A percentile compares a stretch with the other conserved stretches of the same genome.
Evolutionary conservation across 1,140 invertebrate genomes (phyloP).

Genomic region (Drosophila funebris): DNA sequence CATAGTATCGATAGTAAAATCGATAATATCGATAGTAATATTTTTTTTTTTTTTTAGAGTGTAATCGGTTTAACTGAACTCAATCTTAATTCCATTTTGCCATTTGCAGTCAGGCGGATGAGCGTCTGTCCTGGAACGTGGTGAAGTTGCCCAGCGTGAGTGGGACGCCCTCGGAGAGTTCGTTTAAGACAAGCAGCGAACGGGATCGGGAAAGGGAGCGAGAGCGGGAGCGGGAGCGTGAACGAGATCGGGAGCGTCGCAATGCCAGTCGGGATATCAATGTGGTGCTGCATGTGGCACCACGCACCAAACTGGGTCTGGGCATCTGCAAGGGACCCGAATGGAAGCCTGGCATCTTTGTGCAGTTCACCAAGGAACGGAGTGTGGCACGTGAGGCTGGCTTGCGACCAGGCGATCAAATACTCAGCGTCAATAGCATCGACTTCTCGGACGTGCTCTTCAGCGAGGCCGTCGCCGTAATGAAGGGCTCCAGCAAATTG

Average conservation of each 20-base stretch:
- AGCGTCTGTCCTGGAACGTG: conserved; percentile 75
- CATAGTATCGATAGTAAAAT: too few species aligned
- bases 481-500: conserved; percentile 90
- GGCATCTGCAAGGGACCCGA: conserved; percentile 93
- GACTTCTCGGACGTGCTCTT: conserved; percentile 91
- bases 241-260: conserved; percentile 22
- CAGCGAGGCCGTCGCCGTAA: conserved; percentile 91
- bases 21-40: too few species aligned
- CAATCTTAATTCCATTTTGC: neutral
- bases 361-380: conserved; percentile 95
- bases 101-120: conserved; percentile 56
- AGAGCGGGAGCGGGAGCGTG: conserved; percentile 13
- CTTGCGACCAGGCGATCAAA: conserved; percentile 95
- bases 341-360: conserved; percentile 93
- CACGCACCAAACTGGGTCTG: conserved; percentile 88
- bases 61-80: neutral
- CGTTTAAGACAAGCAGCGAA: conserved; percentile 47
- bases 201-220: neutral
- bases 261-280: conserved; percentile 84
- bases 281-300: conserved; percentile 87
- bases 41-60: too few species aligned
- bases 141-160: conserved; percentile 74
- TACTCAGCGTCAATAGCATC: conserved; percentile 94
- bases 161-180: conserved; percentile 74
- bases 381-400: conserved; percentile 94